These are phyloP conservation scores for Amphimallon solstitiale DNA, from an alignment of 2,888 invertebrate genomes.

Conservation along the genomic window DNA sequence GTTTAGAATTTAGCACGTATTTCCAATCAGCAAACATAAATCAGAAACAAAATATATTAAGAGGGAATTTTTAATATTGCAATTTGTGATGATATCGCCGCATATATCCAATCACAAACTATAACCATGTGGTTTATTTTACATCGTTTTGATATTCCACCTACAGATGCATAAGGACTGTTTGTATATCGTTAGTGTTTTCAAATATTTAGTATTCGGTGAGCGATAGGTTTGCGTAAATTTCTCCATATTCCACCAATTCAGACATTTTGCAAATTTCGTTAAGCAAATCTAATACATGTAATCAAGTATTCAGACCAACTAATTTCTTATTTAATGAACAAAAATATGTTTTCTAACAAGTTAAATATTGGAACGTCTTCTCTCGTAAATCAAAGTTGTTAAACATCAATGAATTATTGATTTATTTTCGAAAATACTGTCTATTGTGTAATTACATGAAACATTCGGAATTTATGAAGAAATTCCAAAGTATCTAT, in stretches of 20 bases:
- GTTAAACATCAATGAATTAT: too few species aligned
- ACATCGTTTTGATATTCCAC: neutral
- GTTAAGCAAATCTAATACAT: too few species aligned
- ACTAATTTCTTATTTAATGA: too few species aligned
- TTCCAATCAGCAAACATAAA: neutral
- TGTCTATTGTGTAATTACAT: too few species aligned
- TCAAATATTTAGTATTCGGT: neutral
- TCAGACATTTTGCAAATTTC: too few species aligned
- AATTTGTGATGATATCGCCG: neutral
- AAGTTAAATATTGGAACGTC: too few species aligned
- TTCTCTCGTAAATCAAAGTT: too few species aligned
- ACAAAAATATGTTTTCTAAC: too few species aligned
- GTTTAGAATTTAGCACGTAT: neutral
- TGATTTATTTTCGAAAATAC: too few species aligned
- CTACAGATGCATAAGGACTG: neutral
- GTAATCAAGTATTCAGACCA: too few species aligned
- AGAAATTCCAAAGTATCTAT: too few species aligned
- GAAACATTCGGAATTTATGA: too few species aligned
- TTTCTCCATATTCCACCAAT: neutral
- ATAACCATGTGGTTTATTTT: neutral
- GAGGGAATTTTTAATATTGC: neutral
- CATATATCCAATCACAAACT: neutral
- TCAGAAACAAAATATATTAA: neutral
- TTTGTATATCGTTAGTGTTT: constrained; percentile 2
- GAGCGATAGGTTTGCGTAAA: neutral